phyloP scores from a whole-genome alignment of 2,797 vertebrate species.

The Lepilemur ruficaudatus region DNA sequence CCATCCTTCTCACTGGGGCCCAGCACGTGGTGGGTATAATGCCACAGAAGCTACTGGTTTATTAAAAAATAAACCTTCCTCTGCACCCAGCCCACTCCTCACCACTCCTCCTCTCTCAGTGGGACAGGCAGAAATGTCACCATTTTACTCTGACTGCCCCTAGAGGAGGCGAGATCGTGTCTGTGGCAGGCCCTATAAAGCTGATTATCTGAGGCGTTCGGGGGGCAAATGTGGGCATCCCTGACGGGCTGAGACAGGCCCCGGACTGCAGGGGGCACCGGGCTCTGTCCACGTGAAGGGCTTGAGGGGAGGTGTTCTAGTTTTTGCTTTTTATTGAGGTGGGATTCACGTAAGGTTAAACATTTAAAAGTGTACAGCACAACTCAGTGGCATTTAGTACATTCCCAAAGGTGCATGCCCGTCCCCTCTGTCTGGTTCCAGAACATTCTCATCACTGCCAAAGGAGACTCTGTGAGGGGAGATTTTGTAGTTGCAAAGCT shows the following conservation, averaged over 20 bases:
- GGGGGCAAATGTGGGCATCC: not conserved
- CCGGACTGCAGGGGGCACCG: not conserved
- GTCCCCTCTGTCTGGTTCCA: not conserved
- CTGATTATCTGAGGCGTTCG: not conserved
- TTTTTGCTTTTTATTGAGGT: not conserved
- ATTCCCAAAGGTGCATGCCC: too few species aligned
- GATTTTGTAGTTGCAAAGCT: not conserved
- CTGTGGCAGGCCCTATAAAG: not conserved
- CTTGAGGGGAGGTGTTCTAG: not conserved
- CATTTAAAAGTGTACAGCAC: not conserved
- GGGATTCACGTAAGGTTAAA: not conserved
- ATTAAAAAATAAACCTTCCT: not conserved
- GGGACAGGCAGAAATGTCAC: not conserved
- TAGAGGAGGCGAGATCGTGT: not conserved
- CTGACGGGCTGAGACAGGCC: too few species aligned
- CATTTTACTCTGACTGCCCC: not conserved
- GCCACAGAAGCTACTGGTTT: not conserved
- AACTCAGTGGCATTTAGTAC: not conserved
- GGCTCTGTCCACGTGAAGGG: accelerated
- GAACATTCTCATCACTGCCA: not conserved
- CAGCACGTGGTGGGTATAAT: not conserved
- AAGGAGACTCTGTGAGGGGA: not conserved
- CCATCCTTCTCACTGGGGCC: not conserved
- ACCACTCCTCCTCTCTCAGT: not conserved
- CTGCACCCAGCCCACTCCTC: not conserved